Evolutionary conservation across 2,888 invertebrate genomes (phyloP).

Genomic region (Synanthedon vespiformis): DNA sequence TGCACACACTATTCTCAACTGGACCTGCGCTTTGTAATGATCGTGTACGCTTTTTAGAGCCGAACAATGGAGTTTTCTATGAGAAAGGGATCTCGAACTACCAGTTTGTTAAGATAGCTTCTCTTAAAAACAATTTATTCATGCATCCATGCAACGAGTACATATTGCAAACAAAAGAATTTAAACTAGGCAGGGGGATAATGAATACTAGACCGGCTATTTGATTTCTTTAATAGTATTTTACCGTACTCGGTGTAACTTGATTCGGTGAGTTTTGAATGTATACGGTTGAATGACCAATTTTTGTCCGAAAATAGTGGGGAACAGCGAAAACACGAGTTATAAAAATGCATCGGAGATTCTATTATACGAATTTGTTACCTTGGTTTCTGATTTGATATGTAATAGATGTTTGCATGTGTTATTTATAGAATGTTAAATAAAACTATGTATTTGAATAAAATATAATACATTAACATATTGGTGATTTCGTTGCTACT

Average conservation of each 20-base stretch:
- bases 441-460: too few species aligned
- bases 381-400: too few species aligned
- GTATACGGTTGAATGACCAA: slow-evolving; percentile 33
- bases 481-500: too few species aligned
- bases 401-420: too few species aligned
- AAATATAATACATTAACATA: too few species aligned
- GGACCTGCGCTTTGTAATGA: slow-evolving; percentile 58
- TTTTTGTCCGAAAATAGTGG: background rate
- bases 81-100: slow-evolving; percentile 70
- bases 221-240: slow-evolving; percentile 49
- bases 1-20: slow-evolving; percentile 20
- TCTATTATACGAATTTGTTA: too few species aligned
- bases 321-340: background rate
- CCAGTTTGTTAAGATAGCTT: slow-evolving; percentile 60
- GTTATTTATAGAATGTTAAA: too few species aligned
- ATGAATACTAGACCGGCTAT: slow-evolving; percentile 63
- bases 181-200: slow-evolving; percentile 66
- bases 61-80: slow-evolving; percentile 61
- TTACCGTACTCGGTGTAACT: slow-evolving; percentile 44
- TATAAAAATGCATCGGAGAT: background rate
- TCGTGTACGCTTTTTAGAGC: slow-evolving; percentile 58
- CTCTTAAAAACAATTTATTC: slow-evolving; percentile 62
- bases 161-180: slow-evolving; percentile 56
- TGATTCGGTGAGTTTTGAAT: slow-evolving; percentile 9
- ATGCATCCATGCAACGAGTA: slow-evolving; percentile 61